Evolutionary conservation across 2,888 invertebrate species (phyloP).

Genomic region (Hemistola chrysoprasaria): DNA sequence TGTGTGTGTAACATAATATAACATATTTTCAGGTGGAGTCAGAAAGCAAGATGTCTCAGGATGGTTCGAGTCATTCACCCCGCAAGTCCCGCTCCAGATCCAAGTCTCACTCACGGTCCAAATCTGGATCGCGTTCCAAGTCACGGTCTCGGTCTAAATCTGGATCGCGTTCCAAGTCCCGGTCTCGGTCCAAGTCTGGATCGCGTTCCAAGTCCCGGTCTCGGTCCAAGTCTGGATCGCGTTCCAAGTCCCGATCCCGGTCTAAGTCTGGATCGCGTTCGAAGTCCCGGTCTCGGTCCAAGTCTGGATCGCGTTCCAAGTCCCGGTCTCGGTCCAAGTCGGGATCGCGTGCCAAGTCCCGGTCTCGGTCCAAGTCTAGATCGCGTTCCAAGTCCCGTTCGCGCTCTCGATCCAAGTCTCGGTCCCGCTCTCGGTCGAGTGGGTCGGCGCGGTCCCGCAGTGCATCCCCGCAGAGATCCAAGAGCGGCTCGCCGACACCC

Average conservation of each 20-base stretch:
- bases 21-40: conserved; percentile 49
- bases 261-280: conserved; percentile 26
- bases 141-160: conserved; percentile 36
- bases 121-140: conserved; percentile 18
- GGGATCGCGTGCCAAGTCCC: background rate
- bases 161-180: conserved; percentile 27
- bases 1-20: no score
- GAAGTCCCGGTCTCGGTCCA: conserved; percentile 10
- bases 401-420: conserved; percentile 6
- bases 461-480: conserved; percentile 20
- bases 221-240: conserved; percentile 15
- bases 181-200: background rate
- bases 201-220: conserved; percentile 2
- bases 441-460: conserved; percentile 19
- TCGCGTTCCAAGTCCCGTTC: conserved; percentile 10
- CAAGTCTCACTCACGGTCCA: conserved; percentile 13
- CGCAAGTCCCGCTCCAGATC: conserved; percentile 24
- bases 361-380: conserved; percentile 1
- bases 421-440: no score
- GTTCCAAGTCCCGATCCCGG: no score
- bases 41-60: conserved; percentile 59
- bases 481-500: conserved; percentile 29
- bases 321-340: conserved; percentile 26
- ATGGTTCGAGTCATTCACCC: conserved; percentile 41
- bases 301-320: conserved; percentile 45